Conservation (phyloP, 2,113 vertebrate species). For the Elachura formosa region DNA sequence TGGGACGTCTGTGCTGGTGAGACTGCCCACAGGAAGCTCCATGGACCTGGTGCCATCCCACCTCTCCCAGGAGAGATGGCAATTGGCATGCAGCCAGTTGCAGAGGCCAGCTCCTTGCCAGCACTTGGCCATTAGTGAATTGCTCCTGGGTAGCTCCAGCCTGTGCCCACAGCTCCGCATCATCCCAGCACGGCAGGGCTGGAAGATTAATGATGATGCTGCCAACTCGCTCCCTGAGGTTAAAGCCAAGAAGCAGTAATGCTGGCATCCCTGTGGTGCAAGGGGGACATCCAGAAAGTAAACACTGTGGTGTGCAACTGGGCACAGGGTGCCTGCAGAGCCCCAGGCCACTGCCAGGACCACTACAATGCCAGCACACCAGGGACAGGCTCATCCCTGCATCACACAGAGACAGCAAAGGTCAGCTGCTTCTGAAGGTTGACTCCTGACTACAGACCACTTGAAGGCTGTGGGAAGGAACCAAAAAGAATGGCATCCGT, state of each 20-base stretch:
- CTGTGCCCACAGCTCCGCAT: not conserved
- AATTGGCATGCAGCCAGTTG: rapidly evolving
- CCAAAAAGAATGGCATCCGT: not conserved
- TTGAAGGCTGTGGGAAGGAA: not conserved
- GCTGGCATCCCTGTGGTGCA: rapidly evolving
- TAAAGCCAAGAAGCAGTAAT: not conserved
- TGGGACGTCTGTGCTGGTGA: rapidly evolving
- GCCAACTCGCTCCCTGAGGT: not conserved
- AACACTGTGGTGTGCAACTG: rapidly evolving
- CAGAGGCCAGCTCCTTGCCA: not conserved
- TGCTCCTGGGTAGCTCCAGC: not conserved
- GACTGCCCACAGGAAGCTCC: not conserved
- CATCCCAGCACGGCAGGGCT: not conserved
- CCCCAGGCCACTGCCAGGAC: not conserved
- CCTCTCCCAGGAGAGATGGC: not conserved
- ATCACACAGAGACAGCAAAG: rapidly evolving
- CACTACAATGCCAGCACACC: rapidly evolving
- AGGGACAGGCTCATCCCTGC: not conserved
- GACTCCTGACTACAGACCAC: not conserved
- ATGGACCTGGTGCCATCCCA: not conserved
- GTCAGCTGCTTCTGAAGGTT: rapidly evolving
- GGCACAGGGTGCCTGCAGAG: not conserved
- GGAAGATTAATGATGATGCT: not conserved
- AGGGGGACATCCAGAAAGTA: not conserved
- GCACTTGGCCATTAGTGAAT: not conserved